A percentile compares a stretch with the other conserved stretches of the same genome.
Evolutionary conservation across 2,113 vertebrate genomes (phyloP).

Genomic region (Lontra canadensis): DNA sequence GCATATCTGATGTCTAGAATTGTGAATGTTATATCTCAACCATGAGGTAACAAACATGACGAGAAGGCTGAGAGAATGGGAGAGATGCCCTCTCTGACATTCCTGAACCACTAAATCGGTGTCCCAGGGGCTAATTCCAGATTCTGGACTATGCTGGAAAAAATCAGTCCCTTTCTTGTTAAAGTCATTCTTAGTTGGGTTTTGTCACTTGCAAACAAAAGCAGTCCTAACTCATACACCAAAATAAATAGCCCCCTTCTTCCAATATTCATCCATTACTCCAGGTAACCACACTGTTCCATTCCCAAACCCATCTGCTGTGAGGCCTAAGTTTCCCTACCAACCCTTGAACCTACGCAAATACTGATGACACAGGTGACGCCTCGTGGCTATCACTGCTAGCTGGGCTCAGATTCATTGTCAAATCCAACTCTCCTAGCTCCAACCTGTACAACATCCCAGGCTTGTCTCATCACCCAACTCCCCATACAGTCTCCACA

Average conservation of each 20-base stretch:
- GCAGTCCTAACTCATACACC: neutral
- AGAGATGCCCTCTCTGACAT: neutral
- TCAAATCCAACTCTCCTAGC: neutral
- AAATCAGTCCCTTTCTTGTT: neutral
- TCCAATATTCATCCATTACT: neutral
- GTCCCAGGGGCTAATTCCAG: neutral
- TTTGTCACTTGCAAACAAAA: constrained; percentile 38
- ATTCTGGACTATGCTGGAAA: neutral
- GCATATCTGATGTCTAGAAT: neutral
- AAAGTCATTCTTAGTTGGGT: neutral
- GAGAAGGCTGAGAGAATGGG: neutral
- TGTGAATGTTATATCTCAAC: neutral
- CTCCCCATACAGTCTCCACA: neutral
- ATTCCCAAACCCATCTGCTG: neutral
- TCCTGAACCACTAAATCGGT: neutral
- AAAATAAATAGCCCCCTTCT: neutral
- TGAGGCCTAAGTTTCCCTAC: neutral
- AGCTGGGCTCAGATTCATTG: neutral
- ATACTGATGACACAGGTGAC: neutral
- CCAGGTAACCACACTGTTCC: neutral
- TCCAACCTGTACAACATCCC: neutral
- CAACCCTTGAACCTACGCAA: neutral
- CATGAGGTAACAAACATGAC: neutral
- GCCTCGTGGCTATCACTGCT: neutral
- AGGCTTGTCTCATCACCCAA: neutral